These are phyloP conservation scores for Agrochola litura DNA, from an alignment of 2,888 invertebrate species.

Conservation along the genomic window DNA sequence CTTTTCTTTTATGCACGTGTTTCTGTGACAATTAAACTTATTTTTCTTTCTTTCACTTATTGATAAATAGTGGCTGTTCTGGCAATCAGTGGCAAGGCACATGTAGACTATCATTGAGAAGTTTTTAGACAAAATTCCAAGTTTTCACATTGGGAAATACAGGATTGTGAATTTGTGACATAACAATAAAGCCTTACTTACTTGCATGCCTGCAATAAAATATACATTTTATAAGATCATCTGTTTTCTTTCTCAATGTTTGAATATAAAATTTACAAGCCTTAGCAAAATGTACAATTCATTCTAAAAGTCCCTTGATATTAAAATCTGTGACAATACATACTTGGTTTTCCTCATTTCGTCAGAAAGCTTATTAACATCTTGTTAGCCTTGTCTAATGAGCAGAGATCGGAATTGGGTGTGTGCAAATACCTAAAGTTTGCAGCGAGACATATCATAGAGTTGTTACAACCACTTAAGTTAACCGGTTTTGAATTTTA, in stretches of 20 bases:
- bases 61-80: not conserved
- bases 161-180: not conserved
- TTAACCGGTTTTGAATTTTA: too few relatives aligned
- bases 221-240: not conserved
- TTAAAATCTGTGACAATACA: not conserved
- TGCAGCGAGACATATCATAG: too few relatives aligned
- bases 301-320: conserved; percentile 5
- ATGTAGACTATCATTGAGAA: not conserved
- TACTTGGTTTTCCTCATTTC: conserved; percentile 18
- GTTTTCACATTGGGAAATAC: not conserved
- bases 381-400: conserved; percentile 22
- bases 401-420: too few relatives aligned
- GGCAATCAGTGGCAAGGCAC: not conserved
- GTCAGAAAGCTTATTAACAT: not conserved
- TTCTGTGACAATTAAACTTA: too few relatives aligned
- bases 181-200: not conserved
- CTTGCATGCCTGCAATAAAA: conserved; percentile 7
- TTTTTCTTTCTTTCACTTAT: too few relatives aligned
- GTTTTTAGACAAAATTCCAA: not conserved
- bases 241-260: not conserved
- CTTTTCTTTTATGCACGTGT: too few relatives aligned
- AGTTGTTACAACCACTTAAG: too few relatives aligned
- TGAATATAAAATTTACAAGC: not conserved
- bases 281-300: not conserved
- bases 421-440: too few relatives aligned